Evolutionary conservation across 2,113 vertebrate genomes (phyloP).

Genomic region (Phrynosoma platyrhinos): DNA sequence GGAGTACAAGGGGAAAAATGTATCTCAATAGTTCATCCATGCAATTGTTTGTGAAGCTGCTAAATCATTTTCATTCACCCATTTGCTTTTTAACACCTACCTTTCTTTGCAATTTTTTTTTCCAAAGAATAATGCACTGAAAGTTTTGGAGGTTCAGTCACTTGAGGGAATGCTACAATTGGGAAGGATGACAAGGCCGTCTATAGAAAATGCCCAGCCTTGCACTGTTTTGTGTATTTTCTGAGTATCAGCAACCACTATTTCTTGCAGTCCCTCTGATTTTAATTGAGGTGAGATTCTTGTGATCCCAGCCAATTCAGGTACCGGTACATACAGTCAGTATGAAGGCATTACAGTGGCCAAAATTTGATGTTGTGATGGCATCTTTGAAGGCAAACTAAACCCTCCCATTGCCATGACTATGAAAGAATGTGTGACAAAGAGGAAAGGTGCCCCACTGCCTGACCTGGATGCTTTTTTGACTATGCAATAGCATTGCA

Average conservation of each 20-base stretch:
- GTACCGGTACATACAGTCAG: not conserved
- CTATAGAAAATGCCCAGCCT: not conserved
- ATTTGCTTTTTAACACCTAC: slow-evolving; percentile 46
- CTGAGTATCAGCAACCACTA: not conserved
- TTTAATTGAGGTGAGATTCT: not conserved
- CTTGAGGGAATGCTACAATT: not conserved
- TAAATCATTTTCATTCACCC: slow-evolving; percentile 67
- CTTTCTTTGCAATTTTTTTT: slow-evolving; percentile 37
- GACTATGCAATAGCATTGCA: too few relatives aligned
- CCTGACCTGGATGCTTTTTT: not conserved
- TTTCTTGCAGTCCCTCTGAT: not conserved
- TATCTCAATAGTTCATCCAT: slow-evolving; percentile 69
- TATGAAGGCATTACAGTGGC: not conserved
- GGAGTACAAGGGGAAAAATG: slow-evolving; percentile 66
- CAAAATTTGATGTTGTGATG: not conserved
- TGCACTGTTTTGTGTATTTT: too few relatives aligned
- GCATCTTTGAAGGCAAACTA: not conserved
- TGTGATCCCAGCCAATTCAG: not conserved
- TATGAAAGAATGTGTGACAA: not conserved
- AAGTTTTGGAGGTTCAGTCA: not conserved
- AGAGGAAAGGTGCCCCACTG: not conserved
- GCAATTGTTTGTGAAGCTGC: slow-evolving; percentile 58
- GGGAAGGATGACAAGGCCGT: not conserved
- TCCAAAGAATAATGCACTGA: slow-evolving; percentile 23
- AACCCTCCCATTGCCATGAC: not conserved